These are phyloP conservation scores for Cheilosia variabilis DNA, from an alignment of 2,888 invertebrate species.

Conservation along the genomic window DNA sequence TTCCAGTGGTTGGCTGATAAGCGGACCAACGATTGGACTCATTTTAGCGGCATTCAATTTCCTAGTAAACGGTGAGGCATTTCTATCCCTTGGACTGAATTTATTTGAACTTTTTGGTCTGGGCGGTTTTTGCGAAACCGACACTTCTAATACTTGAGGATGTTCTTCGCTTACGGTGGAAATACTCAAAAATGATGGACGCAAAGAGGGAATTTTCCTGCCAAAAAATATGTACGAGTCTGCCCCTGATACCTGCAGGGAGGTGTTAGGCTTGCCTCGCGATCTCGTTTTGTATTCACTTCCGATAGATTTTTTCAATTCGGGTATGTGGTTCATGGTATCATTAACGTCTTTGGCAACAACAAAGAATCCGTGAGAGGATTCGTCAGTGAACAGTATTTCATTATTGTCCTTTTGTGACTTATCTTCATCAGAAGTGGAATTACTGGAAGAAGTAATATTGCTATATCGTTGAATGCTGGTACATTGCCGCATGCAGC, in stretches of 20 bases:
- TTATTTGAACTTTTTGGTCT: slow-evolving; percentile 50
- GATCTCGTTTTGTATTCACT: slow-evolving; percentile 77
- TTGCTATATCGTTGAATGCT: slow-evolving; percentile 78
- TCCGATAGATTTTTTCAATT: slow-evolving; percentile 76
- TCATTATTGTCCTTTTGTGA: slow-evolving; percentile 82
- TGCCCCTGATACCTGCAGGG: slow-evolving; percentile 76
- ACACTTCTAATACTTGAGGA: slow-evolving; percentile 86
- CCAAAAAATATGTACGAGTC: slow-evolving; percentile 90
- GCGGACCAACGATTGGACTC: slow-evolving; percentile 31
- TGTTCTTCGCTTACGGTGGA: slow-evolving; percentile 85
- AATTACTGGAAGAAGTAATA: slow-evolving; percentile 74
- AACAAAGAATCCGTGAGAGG: slow-evolving; percentile 82
- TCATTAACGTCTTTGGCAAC: slow-evolving; percentile 83
- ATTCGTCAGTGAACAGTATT: slow-evolving; percentile 83
- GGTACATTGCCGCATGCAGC: slow-evolving; percentile 83
- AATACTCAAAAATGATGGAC: slow-evolving; percentile 81
- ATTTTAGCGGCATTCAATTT: slow-evolving; percentile 74
- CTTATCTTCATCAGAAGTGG: slow-evolving; percentile 56
- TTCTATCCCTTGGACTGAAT: slow-evolving; percentile 79
- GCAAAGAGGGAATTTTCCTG: slow-evolving; percentile 85
- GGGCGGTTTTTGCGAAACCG: slow-evolving; percentile 83
- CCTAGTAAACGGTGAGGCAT: slow-evolving; percentile 65
- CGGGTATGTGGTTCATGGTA: slow-evolving; percentile 81
- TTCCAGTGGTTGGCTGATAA: slow-evolving; percentile 1
- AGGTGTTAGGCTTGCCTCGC: slow-evolving; percentile 77